Conservation (phyloP, 2,888 invertebrate genomes). For the Netelia virgata region DNA sequence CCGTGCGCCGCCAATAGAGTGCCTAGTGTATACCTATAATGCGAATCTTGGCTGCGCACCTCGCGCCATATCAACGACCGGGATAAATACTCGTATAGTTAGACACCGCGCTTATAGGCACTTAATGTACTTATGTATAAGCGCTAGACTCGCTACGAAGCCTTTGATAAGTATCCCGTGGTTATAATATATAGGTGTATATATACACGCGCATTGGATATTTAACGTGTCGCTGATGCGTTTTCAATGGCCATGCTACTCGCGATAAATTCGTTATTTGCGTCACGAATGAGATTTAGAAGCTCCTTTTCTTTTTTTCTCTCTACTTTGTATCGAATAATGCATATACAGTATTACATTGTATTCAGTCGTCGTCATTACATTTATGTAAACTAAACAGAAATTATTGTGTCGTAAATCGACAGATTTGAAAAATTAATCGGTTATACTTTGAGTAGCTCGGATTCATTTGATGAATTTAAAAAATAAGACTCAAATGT, state of each 20-base stretch:
- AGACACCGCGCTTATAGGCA: constrained; percentile 34
- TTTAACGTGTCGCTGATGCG: constrained; percentile 48
- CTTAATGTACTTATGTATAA: constrained; percentile 42
- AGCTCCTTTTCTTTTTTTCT: not conserved
- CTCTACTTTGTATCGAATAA: not conserved
- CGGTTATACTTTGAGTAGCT: no score
- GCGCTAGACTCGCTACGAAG: constrained; percentile 2
- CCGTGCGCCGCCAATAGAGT: constrained; percentile 20
- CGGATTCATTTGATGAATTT: no score
- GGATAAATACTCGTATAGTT: constrained; percentile 37
- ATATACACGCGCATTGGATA: constrained; percentile 8
- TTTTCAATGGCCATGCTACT: constrained; percentile 50
- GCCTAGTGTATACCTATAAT: constrained; percentile 10
- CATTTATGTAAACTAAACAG: not conserved
- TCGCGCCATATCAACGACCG: constrained; percentile 48
- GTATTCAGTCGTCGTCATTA: not conserved
- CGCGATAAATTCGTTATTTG: constrained; percentile 28
- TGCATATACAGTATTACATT: not conserved
- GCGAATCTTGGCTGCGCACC: constrained; percentile 50
- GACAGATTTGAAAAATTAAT: not conserved
- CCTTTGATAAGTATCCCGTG: constrained; percentile 36
- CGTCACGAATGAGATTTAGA: constrained; percentile 6
- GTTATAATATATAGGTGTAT: not conserved
- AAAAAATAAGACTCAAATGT: no score
- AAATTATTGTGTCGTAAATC: not conserved